These are phyloP conservation scores for Lindbergichthys nudifrons DNA, from an alignment of 2,797 vertebrate species.

Conservation along the genomic window DNA sequence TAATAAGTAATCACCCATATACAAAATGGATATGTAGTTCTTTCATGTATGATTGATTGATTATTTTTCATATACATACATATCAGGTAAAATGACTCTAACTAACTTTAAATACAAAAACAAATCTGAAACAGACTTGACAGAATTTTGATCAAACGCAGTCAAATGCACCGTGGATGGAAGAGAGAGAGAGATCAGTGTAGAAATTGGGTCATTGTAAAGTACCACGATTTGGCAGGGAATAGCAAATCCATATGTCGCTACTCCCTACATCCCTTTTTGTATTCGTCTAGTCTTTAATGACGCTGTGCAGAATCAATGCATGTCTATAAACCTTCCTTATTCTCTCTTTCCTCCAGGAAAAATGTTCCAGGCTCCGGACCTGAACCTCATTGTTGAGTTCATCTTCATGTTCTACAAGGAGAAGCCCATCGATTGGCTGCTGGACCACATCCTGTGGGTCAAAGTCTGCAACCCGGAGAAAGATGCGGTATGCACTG, in stretches of 20 bases:
- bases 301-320: constrained; percentile 18
- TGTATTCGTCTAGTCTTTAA: constrained; percentile 23
- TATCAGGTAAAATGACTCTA: too few species aligned
- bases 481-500: constrained; percentile 92
- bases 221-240: constrained; percentile 1
- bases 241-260: neutral
- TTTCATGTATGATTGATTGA: too few species aligned
- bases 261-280: neutral
- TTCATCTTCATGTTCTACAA: constrained; percentile 99
- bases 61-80: too few species aligned
- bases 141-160: constrained; percentile 1
- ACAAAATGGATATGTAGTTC: too few species aligned
- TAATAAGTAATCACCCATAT: too few species aligned
- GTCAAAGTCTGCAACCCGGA: constrained; percentile 99
- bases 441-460: constrained; percentile 98
- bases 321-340: neutral
- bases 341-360: constrained; percentile 81
- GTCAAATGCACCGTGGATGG: neutral
- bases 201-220: constrained; percentile 15
- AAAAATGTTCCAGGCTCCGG: constrained; percentile 99
- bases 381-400: constrained; percentile 97
- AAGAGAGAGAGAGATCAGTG: too few species aligned
- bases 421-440: constrained; percentile 99
- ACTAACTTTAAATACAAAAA: too few species aligned
- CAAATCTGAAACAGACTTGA: neutral